These are phyloP conservation scores for Ricordea florida DNA, from an alignment of 92 coral and sea anemone genomes.

Conservation along the genomic window DNA sequence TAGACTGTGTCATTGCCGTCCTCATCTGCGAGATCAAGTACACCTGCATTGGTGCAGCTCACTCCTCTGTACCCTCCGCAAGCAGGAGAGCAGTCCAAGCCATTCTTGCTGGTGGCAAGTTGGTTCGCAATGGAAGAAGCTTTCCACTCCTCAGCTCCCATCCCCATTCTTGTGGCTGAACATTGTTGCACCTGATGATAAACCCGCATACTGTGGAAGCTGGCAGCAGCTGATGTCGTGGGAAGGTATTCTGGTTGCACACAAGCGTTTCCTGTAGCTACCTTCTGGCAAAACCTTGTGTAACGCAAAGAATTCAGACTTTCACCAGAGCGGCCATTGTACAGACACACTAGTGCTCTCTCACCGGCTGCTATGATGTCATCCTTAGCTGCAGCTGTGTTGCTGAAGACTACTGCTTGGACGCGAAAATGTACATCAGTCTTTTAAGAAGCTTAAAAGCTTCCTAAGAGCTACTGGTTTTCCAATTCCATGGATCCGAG, in stretches of 20 bases:
- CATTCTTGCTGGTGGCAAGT: conserved; percentile 14
- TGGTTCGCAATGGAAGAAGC: not conserved
- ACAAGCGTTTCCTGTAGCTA: conserved; percentile 2
- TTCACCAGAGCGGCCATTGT: conserved; percentile 19
- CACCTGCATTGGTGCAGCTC: conserved; percentile 21
- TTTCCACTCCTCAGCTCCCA: conserved; percentile 13
- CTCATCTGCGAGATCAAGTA: conserved; percentile 10
- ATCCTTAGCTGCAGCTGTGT: no score
- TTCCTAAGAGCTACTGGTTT: conserved; percentile 51
- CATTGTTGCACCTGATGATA: conserved; percentile 21
- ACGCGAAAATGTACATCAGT: not conserved
- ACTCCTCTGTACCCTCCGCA: conserved; percentile 45
- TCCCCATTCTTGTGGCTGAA: not conserved
- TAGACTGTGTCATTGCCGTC: no score
- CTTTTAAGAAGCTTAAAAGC: no score
- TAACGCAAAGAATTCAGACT: conserved; percentile 25
- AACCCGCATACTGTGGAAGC: conserved; percentile 12
- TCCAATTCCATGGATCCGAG: conserved; percentile 57
- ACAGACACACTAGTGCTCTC: conserved; percentile 17
- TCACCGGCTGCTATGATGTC: no score
- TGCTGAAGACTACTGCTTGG: conserved; percentile 11
- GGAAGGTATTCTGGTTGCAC: conserved; percentile 26
- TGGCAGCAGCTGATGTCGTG: conserved; percentile 7
- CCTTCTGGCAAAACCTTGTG: conserved; percentile 34
- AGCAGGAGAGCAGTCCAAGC: conserved; percentile 32